A percentile compares a stretch with the other conserved stretches of the same genome.
These are phyloP conservation scores for Argyresthia albistria DNA, from an alignment of 2,888 invertebrate species.

Conservation along the genomic window DNA sequence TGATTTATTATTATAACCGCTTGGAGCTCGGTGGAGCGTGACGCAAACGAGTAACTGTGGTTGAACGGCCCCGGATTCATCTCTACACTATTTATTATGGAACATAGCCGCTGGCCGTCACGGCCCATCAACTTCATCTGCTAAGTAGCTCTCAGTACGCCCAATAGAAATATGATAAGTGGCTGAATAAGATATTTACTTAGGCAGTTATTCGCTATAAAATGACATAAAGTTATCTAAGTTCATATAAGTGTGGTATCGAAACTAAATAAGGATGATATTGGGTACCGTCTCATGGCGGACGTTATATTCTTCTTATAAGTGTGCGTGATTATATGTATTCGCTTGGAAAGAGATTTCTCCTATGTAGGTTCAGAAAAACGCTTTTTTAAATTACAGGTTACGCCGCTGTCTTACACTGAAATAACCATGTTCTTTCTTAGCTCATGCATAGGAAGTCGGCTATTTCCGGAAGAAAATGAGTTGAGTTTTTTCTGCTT, in stretches of 20 bases:
- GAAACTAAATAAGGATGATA: background rate
- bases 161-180: background rate
- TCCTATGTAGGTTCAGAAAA: conserved; percentile 34
- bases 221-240: too few relatives aligned
- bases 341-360: conserved; percentile 47
- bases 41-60: conserved; percentile 31
- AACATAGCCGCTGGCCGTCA: conserved; percentile 33
- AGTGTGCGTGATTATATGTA: conserved; percentile 42
- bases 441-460: conserved; percentile 23
- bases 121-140: conserved; percentile 26
- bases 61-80: conserved; percentile 12
- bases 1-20: conserved; percentile 24
- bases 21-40: conserved; percentile 25
- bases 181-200: background rate
- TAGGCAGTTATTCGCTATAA: background rate
- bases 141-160: background rate
- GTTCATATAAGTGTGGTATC: background rate
- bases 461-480: conserved; percentile 24
- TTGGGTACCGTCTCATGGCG: too few relatives aligned
- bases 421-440: conserved; percentile 32
- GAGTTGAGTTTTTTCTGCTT: too few relatives aligned
- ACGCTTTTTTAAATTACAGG: conserved; percentile 50
- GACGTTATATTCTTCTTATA: background rate
- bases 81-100: conserved; percentile 39
- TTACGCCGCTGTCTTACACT: conserved; percentile 37